Base-by-base conservation (phyloP, 2,888 invertebrate genomes). In the Morpho deidamia region DNA sequence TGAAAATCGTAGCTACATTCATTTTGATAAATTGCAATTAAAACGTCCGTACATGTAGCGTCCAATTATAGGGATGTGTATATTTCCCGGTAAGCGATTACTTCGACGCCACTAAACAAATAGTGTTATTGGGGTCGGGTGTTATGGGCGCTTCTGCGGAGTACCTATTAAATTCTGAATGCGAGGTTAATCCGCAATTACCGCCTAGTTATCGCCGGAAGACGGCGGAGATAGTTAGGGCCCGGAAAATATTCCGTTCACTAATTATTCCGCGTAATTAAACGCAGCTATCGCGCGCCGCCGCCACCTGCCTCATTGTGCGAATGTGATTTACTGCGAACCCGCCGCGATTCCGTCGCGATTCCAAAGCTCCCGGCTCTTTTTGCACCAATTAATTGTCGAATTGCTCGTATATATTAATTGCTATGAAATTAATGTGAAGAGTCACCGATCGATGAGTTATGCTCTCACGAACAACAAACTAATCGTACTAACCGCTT, bases 241-340 rank as follows among this genome's bases (percentile, higher is more conserved):
- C 85, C 83, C 86, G 87, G 88, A 88, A 89, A 86, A 87, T 87
- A 87, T 89, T 88, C 88, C 88, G 86, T 85, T 86, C 87, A 84
- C 86, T 90, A 90, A 90, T 90, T 90, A 90, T 90, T 90, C 90
- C 89, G 81, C 84, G 90, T 88, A 90, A 90, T 90, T 90, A 89
- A 89, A 87, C 89, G 83, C 82, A 78, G 84, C 80, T 87, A 88
- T 86, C 86, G 83, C 74, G 80, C 82, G 85, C 84, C 83, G 83
- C 75, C 83, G 84, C 87, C 88, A 89, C 87, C 87, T 89, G 88
- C 74, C 79, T 81, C 87, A 84, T 89, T 89, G 89, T 89, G 85
- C 78, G 78, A 71, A 63, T 71, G 79, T 89, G 88, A 89, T 89
- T 89, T 89, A 89, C 85, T 78, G 87, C 86, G 82, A 78, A 80